Base-by-base conservation (phyloP, 1,140 invertebrate species). In the Drosophila nikananu region DNA sequence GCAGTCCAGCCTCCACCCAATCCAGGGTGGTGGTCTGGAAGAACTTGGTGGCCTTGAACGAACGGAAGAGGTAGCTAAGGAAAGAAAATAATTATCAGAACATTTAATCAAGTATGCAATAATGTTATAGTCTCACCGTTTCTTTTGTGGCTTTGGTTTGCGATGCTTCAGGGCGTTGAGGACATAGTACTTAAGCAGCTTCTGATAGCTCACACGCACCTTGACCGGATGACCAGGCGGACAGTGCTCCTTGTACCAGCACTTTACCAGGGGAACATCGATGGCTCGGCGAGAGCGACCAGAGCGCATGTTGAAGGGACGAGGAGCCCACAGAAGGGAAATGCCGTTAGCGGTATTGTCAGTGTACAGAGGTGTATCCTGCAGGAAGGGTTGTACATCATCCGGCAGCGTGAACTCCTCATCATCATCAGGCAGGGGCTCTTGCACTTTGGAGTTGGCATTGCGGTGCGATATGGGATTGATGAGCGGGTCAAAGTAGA, bases 321-420 rank as follows among this genome's bases (percentile, higher is more conserved):
- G 95, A 1, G 99, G 99, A 27, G 99, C 99, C 99, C 99, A 99
- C 6, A 99, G 92, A n/a, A 99, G 93, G 12, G 99, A 96, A 91
- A 99, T 99, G 10, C 99, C 99, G 95, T 99, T 99, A 0, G 99
- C 99, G 17, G 99, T 99, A 91, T 99, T 99, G 92, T 99, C 99
- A 0, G 98, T 98, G 89, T 99, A 99, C 12, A 99, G 94, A 6
- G 99, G 98, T 54, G 97, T 98, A 91, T 99, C 98, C 93, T 97
- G 96, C 55, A 99, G 94, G 83, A 99, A 98, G 23, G 99, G 97
- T 83, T 98, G 96, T 3, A 99, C 96, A 81, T 96, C 96, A 83
- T 98, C 97, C 1, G 98, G 97, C 4, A 99, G 93, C 46, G 97
- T 95, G 94, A 99, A 99, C 64, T 99, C 99, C 93, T 98, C 98